Conservation (phyloP, 2,797 vertebrate species). For the Dryobates pubescens region DNA sequence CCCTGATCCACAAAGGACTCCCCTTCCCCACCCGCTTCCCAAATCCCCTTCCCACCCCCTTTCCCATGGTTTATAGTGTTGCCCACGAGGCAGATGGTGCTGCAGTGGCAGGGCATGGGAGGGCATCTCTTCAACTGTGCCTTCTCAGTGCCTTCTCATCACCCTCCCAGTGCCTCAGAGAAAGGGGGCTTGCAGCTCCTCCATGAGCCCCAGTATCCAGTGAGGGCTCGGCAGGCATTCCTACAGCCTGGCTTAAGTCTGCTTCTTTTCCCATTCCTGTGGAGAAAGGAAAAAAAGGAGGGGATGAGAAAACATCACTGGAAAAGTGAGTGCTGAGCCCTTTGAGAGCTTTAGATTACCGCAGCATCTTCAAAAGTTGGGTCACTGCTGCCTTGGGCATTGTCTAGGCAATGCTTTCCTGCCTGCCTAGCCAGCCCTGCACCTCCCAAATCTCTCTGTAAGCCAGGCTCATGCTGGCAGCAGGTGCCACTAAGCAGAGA, state of each 20-base stretch:
- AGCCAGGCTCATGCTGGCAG: neutral
- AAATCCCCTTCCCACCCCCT: neutral
- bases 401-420: neutral
- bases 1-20: neutral
- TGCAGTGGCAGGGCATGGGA: neutral
- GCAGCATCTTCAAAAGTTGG: neutral
- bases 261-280: conserved; percentile 97
- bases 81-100: neutral
- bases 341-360: neutral
- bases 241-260: conserved; percentile 78
- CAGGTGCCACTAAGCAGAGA: neutral
- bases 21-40: conserved; percentile 44
- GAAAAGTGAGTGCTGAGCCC: neutral
- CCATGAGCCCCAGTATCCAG: neutral
- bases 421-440: neutral
- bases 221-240: neutral
- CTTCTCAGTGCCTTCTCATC: neutral
- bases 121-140: neutral
- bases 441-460: neutral
- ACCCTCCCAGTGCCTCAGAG: conserved; percentile 8
- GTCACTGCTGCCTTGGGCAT: neutral
- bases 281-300: conserved; percentile 18
- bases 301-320: neutral
- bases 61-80: conserved; percentile 13
- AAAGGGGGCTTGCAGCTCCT: conserved; percentile 39